A percentile compares a stretch with the other conserved stretches of the same genome.
These are phyloP conservation scores for Chymomyza caudatula DNA, from an alignment of 2,888 invertebrate species.

Conservation along the genomic window DNA sequence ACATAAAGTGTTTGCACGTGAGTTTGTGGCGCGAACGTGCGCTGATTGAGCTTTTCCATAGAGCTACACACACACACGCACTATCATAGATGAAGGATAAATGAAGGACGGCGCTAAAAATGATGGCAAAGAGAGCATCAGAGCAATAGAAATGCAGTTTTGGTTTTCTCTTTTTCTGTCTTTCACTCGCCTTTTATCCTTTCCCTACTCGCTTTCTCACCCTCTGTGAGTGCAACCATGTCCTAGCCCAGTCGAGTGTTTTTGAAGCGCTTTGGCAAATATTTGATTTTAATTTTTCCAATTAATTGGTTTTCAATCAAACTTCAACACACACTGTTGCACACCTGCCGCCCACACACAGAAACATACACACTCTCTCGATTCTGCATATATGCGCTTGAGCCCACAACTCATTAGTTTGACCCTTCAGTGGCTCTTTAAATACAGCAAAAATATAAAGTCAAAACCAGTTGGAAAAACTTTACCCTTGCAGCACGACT, in stretches of 20 bases:
- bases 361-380: background rate
- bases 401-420: conserved; percentile 4
- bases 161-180: too few relatives aligned
- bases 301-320: conserved; percentile 71
- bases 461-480: conserved; percentile 38
- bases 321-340: conserved; percentile 55
- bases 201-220: background rate
- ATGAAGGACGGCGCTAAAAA: background rate
- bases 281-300: conserved; percentile 70
- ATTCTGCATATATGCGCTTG: background rate
- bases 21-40: conserved; percentile 11
- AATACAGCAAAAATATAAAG: conserved; percentile 5
- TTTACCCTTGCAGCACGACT: conserved; percentile 40
- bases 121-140: background rate
- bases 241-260: conserved; percentile 41
- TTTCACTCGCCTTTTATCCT: conserved; percentile 9
- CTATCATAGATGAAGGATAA: background rate
- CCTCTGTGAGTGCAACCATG: background rate
- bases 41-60: conserved; percentile 7
- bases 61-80: background rate
- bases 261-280: conserved; percentile 68
- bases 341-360: conserved; percentile 20
- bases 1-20: conserved; percentile 16
- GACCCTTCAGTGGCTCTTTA: conserved; percentile 17
- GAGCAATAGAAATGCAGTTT: background rate